Base-by-base conservation (phyloP, 2,113 vertebrate species). In the Phrynosoma blainvillii region DNA sequence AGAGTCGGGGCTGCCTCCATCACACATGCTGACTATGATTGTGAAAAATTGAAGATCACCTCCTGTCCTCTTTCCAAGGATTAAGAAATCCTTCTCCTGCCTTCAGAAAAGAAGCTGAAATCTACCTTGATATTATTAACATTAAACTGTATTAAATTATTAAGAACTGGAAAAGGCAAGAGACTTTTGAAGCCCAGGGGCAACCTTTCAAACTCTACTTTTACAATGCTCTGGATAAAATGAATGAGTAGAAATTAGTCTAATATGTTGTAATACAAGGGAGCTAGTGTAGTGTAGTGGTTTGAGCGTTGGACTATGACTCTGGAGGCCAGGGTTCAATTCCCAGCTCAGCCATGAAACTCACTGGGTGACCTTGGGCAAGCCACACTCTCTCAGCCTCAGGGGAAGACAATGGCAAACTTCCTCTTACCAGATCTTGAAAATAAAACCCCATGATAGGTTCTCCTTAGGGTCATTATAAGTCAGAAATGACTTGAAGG, bases 171-270 rank as follows among this genome's bases (percentile, higher is more conserved):
- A 87, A 89, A 5, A 90, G 21, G 70, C 13, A 66, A 84, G 54
- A 16, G 5, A 76, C 0, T 40, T 85, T 14, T 0, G 76, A 16
- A 82, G 1, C 9, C n/a, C 18, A 18, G 16, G 1, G 36, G 0
- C 0, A 1, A 0, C 85, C n/a, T 85, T 89, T 75, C 25, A 91
- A 84, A 30, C 16, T 74, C 30, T 5, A 10, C 23, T 90, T 86
- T 91, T 73, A 71, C 18, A 82, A 73, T 27, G 3, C 30, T 92
- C n/a, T 4, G 56, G 52, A 13, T 66, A 85, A 88, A 84, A 13
- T 82, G 5, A 47, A 85, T 0, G 0, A 8, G 10, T 81, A 70
- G 4, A 62, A 93, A 90, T 7, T 62, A 71, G 87, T 87, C 47
- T 86, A 62, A 86, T 27, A 0, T 18, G 10, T 20, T 27, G 47